Percentiles rank a stretch among this genome's conserved stretches.
phyloP scores from a whole-genome alignment of 1,140 invertebrate species.

The Ostrea edulis region DNA sequence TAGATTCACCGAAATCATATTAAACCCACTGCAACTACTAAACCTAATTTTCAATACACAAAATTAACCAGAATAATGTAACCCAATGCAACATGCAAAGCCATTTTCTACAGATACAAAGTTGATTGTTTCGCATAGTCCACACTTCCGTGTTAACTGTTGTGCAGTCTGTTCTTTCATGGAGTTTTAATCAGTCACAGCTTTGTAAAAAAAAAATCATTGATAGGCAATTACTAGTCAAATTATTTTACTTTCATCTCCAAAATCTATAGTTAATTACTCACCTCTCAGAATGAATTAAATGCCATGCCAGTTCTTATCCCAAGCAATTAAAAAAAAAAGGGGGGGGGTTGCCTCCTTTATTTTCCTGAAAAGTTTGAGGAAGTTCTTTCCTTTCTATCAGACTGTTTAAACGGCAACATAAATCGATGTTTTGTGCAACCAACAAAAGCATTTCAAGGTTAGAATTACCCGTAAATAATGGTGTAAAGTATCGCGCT shows the following conservation, averaged over 20 bases:
- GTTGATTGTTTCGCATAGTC: too few species aligned
- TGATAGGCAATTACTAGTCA: background rate
- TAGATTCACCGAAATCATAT: too few species aligned
- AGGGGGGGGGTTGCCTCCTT: background rate
- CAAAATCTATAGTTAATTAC: background rate
- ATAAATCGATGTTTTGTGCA: background rate
- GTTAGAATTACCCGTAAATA: background rate
- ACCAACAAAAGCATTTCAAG: conserved; percentile 8
- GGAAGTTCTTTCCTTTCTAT: background rate
- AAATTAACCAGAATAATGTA: too few species aligned
- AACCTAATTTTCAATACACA: too few species aligned
- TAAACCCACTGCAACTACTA: too few species aligned
- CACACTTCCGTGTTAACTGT: too few species aligned
- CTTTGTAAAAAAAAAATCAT: background rate
- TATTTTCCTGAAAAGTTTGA: background rate
- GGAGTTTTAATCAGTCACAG: too few species aligned
- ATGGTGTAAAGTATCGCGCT: background rate
- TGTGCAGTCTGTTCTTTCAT: too few species aligned
- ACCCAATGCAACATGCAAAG: too few species aligned
- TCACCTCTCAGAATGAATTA: background rate
- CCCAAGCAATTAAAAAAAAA: background rate
- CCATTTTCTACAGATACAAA: too few species aligned
- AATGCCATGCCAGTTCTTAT: background rate
- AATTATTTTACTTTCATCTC: background rate
- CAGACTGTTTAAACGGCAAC: background rate